phyloP scores from a whole-genome alignment of 2,888 invertebrate species.

The Cylindroiulus punctatus region DNA sequence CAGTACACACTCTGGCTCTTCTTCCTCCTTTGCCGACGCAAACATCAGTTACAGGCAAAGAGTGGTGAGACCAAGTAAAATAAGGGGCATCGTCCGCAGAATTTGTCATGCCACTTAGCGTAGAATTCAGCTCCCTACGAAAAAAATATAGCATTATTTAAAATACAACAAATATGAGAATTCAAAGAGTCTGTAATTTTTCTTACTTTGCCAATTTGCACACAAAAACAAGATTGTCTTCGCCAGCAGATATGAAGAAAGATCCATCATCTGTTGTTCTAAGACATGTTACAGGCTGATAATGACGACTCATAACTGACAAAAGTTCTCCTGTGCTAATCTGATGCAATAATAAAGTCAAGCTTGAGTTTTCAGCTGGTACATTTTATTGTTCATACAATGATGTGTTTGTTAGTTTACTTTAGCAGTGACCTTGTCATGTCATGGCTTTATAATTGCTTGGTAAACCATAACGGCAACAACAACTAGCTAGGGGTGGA shows the following conservation, averaged over 20 bases:
- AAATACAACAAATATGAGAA: not conserved
- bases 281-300: constrained; percentile 80
- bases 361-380: no score
- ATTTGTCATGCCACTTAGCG: no score
- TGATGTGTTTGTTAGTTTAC: no score
- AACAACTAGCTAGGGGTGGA: no score
- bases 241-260: constrained; percentile 81
- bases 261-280: constrained; percentile 80
- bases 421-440: no score
- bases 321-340: constrained; percentile 77
- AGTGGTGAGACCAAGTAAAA: constrained; percentile 81
- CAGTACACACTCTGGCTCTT: constrained; percentile 77
- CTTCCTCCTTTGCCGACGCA: constrained; percentile 77
- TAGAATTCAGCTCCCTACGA: not conserved
- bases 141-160: not conserved
- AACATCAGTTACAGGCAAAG: constrained; percentile 81
- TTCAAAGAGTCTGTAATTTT: not conserved
- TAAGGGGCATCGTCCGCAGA: constrained; percentile 70
- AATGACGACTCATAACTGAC: constrained; percentile 78
- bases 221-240: constrained; percentile 84
- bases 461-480: no score
- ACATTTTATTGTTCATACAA: no score
- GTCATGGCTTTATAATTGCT: no score
- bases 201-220: constrained; percentile 71
- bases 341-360: constrained; percentile 60